These are phyloP conservation scores for Mormyrops attenuatus DNA, from an alignment of 2,797 vertebrate genomes.

Conservation along the genomic window DNA sequence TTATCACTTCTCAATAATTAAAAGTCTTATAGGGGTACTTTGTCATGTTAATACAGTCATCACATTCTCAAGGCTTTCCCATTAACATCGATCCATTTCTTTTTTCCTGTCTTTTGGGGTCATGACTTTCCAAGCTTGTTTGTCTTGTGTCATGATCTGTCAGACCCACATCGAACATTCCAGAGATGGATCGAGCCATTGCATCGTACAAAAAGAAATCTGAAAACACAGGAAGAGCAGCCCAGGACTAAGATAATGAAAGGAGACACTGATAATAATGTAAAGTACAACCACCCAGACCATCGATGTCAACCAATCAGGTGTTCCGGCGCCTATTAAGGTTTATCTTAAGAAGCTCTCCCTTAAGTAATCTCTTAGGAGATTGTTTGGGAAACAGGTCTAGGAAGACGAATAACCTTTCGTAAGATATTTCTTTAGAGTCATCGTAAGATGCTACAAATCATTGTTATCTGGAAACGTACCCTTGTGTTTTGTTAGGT, in stretches of 20 bases:
- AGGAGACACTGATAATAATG: background rate
- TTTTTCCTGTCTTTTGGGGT: background rate
- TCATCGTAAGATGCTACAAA: background rate
- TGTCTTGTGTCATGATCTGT: background rate
- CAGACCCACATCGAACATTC: background rate
- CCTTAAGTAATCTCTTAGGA: background rate
- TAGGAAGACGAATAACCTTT: background rate
- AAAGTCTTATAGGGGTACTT: background rate
- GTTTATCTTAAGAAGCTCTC: background rate
- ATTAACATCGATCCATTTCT: background rate
- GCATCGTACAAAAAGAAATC: background rate
- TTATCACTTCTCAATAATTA: background rate
- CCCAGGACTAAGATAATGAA: background rate
- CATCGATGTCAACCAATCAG: background rate
- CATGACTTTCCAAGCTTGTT: background rate
- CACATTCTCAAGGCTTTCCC: background rate
- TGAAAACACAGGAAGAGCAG: background rate
- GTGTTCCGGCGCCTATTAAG: background rate
- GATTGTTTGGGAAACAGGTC: background rate
- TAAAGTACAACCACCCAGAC: background rate
- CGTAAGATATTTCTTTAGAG: background rate
- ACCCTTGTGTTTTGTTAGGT: background rate
- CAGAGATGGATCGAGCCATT: background rate
- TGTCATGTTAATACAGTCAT: background rate
- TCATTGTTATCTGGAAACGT: background rate